These are phyloP conservation scores for Lipotes vexillifer DNA, from an alignment of 2,113 vertebrate species.

Conservation along the genomic window DNA sequence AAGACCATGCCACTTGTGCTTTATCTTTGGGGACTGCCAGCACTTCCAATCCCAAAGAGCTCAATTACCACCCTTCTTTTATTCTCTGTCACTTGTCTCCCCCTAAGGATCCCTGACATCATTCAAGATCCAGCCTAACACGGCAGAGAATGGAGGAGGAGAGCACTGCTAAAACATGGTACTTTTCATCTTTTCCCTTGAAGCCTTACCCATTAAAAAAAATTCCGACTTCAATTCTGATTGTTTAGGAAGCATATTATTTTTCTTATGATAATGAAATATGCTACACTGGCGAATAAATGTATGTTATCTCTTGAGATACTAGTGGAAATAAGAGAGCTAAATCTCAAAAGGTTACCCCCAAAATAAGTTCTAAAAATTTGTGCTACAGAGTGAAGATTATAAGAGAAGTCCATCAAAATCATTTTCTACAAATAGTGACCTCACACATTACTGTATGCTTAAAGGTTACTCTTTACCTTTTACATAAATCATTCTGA, in stretches of 20 bases:
- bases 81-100: constrained; percentile 9
- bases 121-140: constrained; percentile 38
- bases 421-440: neutral
- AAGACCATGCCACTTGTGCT: neutral
- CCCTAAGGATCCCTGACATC: neutral
- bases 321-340: neutral
- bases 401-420: neutral
- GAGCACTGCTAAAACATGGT: neutral
- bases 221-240: neutral
- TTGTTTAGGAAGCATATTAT: constrained; percentile 28
- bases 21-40: constrained; percentile 26
- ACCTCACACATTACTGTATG: neutral
- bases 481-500: constrained; percentile 6
- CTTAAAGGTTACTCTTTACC: neutral
- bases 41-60: constrained; percentile 35
- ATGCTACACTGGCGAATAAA: neutral
- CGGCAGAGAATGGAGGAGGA: neutral
- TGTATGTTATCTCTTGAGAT: neutral
- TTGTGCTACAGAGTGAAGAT: neutral
- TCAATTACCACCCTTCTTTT: constrained; percentile 40
- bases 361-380: neutral
- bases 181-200: neutral
- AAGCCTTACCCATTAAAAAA: neutral
- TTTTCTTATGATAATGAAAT: constrained; percentile 26
- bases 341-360: neutral